These are phyloP conservation scores for Temnothorax nylanderi DNA, from an alignment of 1,140 invertebrate genomes.

Conservation along the genomic window DNA sequence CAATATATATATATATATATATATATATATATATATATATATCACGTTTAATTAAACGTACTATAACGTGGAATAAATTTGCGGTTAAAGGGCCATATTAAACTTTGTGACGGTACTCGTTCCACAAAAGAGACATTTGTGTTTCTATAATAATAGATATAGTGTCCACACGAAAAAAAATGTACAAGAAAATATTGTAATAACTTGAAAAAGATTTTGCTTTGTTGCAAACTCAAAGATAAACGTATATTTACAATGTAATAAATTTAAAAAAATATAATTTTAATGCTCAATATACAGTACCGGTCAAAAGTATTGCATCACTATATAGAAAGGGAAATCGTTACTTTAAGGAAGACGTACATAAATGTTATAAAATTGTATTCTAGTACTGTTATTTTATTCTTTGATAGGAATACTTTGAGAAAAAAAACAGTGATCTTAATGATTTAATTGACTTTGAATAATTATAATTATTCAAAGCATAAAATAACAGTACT, in stretches of 20 bases:
- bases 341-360: too few species aligned
- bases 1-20: too few species aligned
- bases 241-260: background rate
- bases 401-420: too few species aligned
- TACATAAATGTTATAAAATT: too few species aligned
- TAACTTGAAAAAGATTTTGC: background rate
- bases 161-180: background rate
- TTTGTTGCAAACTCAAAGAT: background rate
- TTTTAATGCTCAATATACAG: background rate
- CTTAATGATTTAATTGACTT: too few species aligned
- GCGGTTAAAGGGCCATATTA: background rate
- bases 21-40: too few species aligned
- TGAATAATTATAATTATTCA: too few species aligned
- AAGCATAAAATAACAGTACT: too few species aligned
- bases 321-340: too few species aligned
- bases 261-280: background rate
- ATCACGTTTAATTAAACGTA: slow-evolving; percentile 18
- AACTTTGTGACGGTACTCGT: background rate
- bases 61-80: background rate
- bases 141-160: background rate
- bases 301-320: too few species aligned
- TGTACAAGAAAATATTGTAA: background rate
- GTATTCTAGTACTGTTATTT: too few species aligned
- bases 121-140: background rate
- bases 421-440: too few species aligned